A percentile compares a stretch with the other conserved stretches of the same genome.
phyloP scores from a whole-genome alignment of 2,888 invertebrate genomes.

The Gonocerus acuteangulatus region DNA sequence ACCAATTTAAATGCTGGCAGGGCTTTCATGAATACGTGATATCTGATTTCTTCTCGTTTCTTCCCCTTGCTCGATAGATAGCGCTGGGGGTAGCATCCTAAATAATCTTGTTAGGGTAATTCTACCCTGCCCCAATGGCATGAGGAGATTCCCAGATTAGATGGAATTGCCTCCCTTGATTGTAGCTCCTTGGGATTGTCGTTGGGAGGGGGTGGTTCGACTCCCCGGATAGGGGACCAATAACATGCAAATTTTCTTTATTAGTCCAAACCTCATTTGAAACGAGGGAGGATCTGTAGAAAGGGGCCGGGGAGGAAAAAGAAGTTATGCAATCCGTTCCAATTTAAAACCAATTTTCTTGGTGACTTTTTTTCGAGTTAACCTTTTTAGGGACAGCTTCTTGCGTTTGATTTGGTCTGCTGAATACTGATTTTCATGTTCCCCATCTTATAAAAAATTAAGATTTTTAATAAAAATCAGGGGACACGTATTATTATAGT shows the following conservation, averaged over 20 bases:
- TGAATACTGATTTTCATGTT: no score
- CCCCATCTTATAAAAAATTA: no score
- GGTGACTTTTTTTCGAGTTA: not conserved
- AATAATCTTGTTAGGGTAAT: slow-evolving; percentile 13
- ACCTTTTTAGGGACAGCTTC: no score
- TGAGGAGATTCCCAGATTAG: slow-evolving; percentile 14
- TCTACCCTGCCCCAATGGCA: not conserved
- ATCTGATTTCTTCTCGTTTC: not conserved
- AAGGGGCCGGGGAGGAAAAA: not conserved
- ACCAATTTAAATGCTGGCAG: slow-evolving; percentile 17
- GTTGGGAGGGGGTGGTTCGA: no score
- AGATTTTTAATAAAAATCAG: no score
- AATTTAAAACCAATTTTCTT: not conserved
- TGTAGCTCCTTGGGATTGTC: not conserved
- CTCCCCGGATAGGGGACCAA: not conserved
- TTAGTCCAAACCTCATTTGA: not conserved
- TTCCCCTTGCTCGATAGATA: not conserved
- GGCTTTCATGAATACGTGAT: not conserved
- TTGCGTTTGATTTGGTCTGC: no score
- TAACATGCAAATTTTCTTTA: slow-evolving; percentile 22
- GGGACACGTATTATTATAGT: no score
- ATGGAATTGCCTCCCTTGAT: not conserved
- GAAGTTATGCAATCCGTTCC: not conserved
- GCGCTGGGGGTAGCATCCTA: not conserved
- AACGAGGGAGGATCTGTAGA: not conserved